Evolutionary conservation across 2,113 vertebrate species (phyloP).

Genomic region (Leucopsar rothschildi): DNA sequence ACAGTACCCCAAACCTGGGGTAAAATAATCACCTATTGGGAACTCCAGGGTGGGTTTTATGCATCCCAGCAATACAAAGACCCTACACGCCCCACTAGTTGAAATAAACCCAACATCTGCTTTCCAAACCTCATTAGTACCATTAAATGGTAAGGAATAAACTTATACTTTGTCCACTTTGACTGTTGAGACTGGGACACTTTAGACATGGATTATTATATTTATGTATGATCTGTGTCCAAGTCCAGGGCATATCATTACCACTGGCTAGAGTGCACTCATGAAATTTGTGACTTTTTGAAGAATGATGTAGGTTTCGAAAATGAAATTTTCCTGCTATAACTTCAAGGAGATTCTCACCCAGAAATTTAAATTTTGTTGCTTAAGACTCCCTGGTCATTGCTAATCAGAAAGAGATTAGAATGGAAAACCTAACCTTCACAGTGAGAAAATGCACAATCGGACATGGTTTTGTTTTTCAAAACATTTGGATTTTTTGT

Average conservation of each 20-base stretch:
- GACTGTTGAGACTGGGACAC: fast-evolving
- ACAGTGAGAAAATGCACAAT: not conserved
- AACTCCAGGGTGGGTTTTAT: not conserved
- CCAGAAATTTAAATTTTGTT: not conserved
- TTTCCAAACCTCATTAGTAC: not conserved
- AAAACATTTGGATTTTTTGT: not conserved
- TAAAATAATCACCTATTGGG: not conserved
- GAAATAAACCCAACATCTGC: not conserved
- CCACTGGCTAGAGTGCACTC: not conserved
- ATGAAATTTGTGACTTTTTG: not conserved
- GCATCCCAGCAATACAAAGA: not conserved
- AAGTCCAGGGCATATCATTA: not conserved
- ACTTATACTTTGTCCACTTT: not conserved
- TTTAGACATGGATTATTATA: not conserved
- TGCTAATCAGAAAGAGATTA: not conserved
- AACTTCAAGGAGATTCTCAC: not conserved
- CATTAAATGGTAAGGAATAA: not conserved
- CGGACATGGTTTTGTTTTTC: not conserved
- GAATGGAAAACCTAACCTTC: not conserved
- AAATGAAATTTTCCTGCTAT: not conserved
- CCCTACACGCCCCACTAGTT: fast-evolving
- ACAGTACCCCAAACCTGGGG: not conserved
- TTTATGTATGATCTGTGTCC: not conserved
- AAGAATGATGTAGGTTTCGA: not conserved
- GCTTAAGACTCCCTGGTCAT: not conserved